A percentile compares a stretch with the other conserved stretches of the same genome.
Evolutionary conservation across 1,140 invertebrate genomes (phyloP).

Genomic region (Rhopalosiphum maidis): DNA sequence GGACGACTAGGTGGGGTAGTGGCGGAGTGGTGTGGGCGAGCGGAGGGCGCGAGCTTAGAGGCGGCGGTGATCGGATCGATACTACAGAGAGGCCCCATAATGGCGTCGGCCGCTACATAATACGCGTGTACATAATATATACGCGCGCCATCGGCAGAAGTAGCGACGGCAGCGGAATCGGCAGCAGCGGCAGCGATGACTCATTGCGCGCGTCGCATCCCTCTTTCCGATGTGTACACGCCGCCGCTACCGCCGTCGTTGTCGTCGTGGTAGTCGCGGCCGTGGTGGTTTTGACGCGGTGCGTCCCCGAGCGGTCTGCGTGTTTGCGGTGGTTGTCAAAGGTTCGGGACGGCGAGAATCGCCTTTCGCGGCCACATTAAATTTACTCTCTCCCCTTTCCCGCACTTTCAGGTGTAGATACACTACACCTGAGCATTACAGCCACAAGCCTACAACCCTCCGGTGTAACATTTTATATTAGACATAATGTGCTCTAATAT

Average conservation of each 20-base stretch:
- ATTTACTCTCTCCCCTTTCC: background rate
- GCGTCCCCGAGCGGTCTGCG: background rate
- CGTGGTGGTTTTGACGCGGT: constrained; percentile 9
- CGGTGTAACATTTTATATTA: too few relatives aligned
- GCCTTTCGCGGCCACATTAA: background rate
- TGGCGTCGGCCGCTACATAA: constrained; percentile 34
- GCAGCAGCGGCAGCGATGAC: constrained; percentile 18
- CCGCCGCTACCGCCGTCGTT: background rate
- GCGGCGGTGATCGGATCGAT: constrained; percentile 48
- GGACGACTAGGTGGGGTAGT: constrained; percentile 6
- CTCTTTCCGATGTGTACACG: background rate
- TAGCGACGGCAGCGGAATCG: constrained; percentile 29
- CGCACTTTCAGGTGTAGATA: background rate
- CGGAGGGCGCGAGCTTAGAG: background rate
- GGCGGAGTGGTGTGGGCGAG: background rate
- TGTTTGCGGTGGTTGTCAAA: constrained; percentile 51
- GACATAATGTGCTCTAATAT: too few relatives aligned
- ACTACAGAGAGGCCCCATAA: constrained; percentile 42
- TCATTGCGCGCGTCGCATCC: constrained; percentile 43
- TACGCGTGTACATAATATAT: background rate
- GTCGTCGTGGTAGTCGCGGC: background rate
- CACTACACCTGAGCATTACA: background rate
- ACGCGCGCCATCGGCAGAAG: constrained; percentile 40
- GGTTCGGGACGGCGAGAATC: constrained; percentile 48
- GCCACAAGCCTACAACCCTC: background rate